Conservation (phyloP, 2,888 invertebrate species). For the Pristionchus mayeri region DNA sequence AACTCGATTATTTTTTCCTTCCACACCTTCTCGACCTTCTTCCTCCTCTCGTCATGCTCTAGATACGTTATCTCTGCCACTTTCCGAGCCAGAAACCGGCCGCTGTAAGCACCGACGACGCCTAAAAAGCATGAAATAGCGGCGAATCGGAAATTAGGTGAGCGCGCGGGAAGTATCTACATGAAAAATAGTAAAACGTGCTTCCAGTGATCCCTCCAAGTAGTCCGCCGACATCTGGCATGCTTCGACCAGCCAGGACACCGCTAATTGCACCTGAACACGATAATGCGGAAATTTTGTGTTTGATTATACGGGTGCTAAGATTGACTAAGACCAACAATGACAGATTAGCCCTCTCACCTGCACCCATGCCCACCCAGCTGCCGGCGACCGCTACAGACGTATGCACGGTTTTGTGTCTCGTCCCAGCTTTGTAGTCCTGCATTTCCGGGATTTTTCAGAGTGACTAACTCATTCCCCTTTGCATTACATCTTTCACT, state of each 20-base stretch:
- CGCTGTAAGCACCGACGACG: neutral
- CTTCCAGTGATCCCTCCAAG: neutral
- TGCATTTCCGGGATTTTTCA: neutral
- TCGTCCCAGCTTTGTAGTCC: neutral
- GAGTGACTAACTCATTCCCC: no score
- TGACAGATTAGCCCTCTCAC: neutral
- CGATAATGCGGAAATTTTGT: no score
- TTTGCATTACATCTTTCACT: neutral
- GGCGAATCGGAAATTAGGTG: no score
- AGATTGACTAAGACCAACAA: neutral
- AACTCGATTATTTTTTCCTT: no score
- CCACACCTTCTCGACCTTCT: no score
- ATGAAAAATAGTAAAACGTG: no score
- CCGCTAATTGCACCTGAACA: neutral
- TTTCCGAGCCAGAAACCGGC: neutral
- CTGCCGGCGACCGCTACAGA: neutral
- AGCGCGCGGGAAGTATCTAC: no score
- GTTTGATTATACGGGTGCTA: neutral
- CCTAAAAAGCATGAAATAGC: neutral
- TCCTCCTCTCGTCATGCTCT: no score
- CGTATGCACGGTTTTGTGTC: slow-evolving; percentile 15
- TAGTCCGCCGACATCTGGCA: neutral
- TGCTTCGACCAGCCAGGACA: no score
- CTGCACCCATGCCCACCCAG: neutral
- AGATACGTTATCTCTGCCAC: neutral